phyloP scores from a whole-genome alignment of 1,140 invertebrate species.

The Drosophila saltans region DNA sequence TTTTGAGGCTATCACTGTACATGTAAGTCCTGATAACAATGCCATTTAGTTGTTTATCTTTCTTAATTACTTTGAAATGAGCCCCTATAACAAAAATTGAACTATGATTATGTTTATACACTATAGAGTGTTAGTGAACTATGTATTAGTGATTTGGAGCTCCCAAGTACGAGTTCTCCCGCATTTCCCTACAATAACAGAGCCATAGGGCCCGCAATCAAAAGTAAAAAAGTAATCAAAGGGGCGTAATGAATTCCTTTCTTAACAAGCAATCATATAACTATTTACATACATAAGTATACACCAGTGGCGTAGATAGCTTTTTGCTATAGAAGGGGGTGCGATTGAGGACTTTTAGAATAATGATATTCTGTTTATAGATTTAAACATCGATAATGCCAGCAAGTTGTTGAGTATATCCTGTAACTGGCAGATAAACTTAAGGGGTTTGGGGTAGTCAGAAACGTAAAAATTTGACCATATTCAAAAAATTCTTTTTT shows the following conservation, averaged over 20 bases:
- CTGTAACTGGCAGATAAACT: too few species aligned
- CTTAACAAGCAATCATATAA: neutral
- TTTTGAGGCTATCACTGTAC: too few species aligned
- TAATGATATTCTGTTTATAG: too few species aligned
- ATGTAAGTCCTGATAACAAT: too few species aligned
- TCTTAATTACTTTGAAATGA: neutral
- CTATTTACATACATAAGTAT: neutral
- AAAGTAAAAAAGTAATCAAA: constrained; percentile 7
- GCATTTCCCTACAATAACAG: neutral
- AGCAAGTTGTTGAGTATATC: too few species aligned
- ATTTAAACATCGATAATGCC: too few species aligned
- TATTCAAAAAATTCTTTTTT: too few species aligned
- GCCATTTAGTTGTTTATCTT: neutral
- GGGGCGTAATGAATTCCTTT: constrained; percentile 8
- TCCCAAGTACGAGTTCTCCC: neutral
- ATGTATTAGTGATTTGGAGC: neutral
- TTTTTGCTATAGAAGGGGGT: too few species aligned
- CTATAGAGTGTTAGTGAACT: too few species aligned
- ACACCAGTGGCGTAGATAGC: neutral
- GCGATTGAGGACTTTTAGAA: too few species aligned
- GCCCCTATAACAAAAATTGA: constrained; percentile 1
- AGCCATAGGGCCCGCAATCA: neutral
- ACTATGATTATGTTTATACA: neutral
- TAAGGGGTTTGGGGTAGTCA: too few species aligned
- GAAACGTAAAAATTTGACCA: too few species aligned